A percentile compares a stretch with the other conserved stretches of the same genome.
phyloP scores from a whole-genome alignment of 2,113 vertebrate species.

The Vimba vimba region DNA sequence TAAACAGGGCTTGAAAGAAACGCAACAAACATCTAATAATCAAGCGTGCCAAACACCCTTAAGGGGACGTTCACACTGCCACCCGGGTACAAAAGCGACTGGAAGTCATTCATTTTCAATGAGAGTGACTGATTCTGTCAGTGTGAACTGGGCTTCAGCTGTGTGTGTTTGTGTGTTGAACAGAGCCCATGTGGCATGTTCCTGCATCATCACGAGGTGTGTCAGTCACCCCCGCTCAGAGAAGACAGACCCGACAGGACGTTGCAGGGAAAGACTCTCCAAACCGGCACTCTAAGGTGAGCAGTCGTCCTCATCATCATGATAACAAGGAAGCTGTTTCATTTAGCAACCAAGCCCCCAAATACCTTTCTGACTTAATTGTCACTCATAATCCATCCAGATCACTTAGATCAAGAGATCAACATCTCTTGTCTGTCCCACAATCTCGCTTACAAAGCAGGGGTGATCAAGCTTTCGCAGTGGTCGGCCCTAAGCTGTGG shows the following conservation, averaged over 20 bases:
- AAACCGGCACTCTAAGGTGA: constrained; percentile 86
- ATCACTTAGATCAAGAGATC: too few relatives aligned
- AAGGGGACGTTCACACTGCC: neutral
- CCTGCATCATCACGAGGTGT: constrained; percentile 76
- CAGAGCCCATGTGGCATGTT: constrained; percentile 91
- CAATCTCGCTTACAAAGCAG: too few relatives aligned
- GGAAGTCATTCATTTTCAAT: neutral
- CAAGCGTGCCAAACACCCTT: neutral
- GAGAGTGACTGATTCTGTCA: neutral
- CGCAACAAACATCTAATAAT: neutral
- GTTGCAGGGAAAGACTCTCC: constrained; percentile 85
- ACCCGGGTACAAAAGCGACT: neutral
- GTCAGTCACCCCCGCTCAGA: constrained; percentile 71
- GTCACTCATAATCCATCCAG: too few relatives aligned
- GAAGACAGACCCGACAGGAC: constrained; percentile 81
- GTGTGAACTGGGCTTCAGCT: neutral
- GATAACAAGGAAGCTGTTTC: neutral
- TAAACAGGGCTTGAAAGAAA: too few relatives aligned
- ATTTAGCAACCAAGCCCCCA: too few relatives aligned
- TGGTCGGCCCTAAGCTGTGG: too few relatives aligned
- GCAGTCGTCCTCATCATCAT: constrained; percentile 35
- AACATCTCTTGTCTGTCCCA: too few relatives aligned
- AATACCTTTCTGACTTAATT: too few relatives aligned
- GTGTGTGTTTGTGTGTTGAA: constrained; percentile 11
- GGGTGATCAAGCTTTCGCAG: too few relatives aligned